phyloP scores from a whole-genome alignment of 2,888 invertebrate species.

The Pedicia rivosa region DNA sequence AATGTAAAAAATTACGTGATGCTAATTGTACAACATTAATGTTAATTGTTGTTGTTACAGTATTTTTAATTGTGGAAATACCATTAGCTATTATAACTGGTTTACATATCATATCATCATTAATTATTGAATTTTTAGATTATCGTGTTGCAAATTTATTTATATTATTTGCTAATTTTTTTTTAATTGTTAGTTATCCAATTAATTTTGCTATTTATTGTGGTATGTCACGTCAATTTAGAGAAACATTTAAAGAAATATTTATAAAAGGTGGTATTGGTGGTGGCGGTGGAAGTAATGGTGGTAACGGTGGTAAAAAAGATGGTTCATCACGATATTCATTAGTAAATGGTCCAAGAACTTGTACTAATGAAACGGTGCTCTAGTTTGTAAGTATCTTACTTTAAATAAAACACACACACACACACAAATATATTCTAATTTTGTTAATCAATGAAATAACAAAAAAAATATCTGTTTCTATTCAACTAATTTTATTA shows the following conservation, averaged over 20 bases:
- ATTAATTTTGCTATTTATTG: conserved; percentile 93
- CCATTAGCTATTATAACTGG: conserved; percentile 70
- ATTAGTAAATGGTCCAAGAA: conserved; percentile 64
- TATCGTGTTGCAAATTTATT: conserved; percentile 63
- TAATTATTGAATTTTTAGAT: conserved; percentile 53
- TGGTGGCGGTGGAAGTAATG: conserved; percentile 37
- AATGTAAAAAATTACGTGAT: conserved; percentile 55
- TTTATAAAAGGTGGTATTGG: conserved; percentile 40
- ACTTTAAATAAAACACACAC: no score
- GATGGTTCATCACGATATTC: conserved; percentile 64
- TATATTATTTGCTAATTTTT: conserved; percentile 75
- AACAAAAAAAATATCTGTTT: no score
- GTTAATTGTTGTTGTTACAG: conserved; percentile 75
- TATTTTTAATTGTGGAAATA: conserved; percentile 68
- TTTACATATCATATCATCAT: conserved; percentile 66
- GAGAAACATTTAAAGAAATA: conserved; percentile 79
- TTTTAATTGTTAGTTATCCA: conserved; percentile 80
- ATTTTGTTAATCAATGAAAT: not conserved
- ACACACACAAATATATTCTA: no score
- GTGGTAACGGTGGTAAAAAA: no score
- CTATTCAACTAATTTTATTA: no score
- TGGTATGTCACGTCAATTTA: conserved; percentile 87
- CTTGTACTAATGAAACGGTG: conserved; percentile 72
- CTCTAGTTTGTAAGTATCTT: conserved; percentile 19
- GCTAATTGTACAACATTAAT: conserved; percentile 76